Evolutionary conservation across 2,888 invertebrate genomes (phyloP).

Genomic region (Strigamia crassipes): DNA sequence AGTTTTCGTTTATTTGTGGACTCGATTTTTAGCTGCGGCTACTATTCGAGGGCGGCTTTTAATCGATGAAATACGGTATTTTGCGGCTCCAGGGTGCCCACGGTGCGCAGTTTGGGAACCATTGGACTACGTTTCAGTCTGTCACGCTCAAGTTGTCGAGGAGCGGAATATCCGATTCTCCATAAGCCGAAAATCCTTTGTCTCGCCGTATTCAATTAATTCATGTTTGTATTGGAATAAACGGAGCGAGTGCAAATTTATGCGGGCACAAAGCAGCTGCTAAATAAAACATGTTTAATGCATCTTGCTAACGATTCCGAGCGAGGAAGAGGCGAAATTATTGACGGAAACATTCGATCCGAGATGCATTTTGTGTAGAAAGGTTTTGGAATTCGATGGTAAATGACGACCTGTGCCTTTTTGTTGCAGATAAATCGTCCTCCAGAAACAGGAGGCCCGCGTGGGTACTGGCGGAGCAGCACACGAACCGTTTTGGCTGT

Average conservation of each 20-base stretch:
- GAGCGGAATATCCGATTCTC: too few relatives aligned
- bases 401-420: slow-evolving; percentile 5
- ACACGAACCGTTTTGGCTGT: neutral
- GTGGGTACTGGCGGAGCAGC: neutral
- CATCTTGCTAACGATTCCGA: neutral
- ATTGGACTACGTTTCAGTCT: too few relatives aligned
- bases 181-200: too few relatives aligned
- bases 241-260: neutral
- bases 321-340: neutral
- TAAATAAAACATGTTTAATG: neutral
- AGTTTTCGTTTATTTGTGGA: too few relatives aligned
- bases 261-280: neutral
- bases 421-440: slow-evolving; percentile 16
- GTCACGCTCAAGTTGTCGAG: too few relatives aligned
- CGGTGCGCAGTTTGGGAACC: too few relatives aligned
- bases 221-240: neutral
- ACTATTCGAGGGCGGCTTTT: too few relatives aligned
- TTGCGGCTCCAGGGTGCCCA: too few relatives aligned
- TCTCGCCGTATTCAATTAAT: neutral
- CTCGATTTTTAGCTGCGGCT: too few relatives aligned
- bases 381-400: neutral
- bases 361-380: neutral
- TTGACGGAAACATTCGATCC: neutral
- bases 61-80: too few relatives aligned
- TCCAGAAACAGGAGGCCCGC: neutral